These are phyloP conservation scores for Phalacrocorax aristotelis DNA, from an alignment of 2,113 vertebrate species.

Conservation along the genomic window DNA sequence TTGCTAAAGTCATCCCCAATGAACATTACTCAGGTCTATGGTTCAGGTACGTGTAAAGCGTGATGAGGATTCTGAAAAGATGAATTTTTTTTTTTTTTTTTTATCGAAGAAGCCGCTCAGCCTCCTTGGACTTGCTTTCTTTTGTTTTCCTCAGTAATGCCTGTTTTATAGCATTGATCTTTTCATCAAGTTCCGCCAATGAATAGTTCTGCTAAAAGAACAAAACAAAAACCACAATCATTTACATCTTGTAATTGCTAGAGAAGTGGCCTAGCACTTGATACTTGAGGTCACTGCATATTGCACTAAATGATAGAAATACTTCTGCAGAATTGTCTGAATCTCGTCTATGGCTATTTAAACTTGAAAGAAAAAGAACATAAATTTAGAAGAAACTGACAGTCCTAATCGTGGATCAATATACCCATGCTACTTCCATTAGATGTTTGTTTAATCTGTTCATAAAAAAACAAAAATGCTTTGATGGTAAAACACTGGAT, in stretches of 20 bases:
- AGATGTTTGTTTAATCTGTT: not conserved
- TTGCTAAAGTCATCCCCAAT: not conserved
- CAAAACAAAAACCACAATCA: constrained; percentile 41
- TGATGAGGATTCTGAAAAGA: not conserved
- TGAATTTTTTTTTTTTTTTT: not conserved
- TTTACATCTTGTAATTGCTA: constrained; percentile 60
- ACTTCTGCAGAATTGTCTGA: not conserved
- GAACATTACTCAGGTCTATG: constrained; percentile 4
- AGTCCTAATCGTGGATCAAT: not conserved
- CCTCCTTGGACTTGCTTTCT: constrained; percentile 74
- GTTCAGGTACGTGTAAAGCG: not conserved
- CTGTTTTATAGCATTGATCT: constrained; percentile 91
- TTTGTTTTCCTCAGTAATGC: constrained; percentile 89
- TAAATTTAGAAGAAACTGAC: not conserved
- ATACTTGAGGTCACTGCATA: not conserved
- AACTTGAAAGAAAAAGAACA: not conserved
- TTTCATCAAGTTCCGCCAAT: constrained; percentile 93
- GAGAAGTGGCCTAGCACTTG: constrained; percentile 23
- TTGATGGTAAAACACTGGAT: not conserved
- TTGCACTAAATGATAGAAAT: not conserved
- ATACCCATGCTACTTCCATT: not conserved
- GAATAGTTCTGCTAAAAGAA: constrained; percentile 86
- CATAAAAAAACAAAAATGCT: not conserved
- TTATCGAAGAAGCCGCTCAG: constrained; percentile 75
- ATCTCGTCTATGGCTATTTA: not conserved